Conservation (phyloP, 2,797 vertebrate species). For the Poecilia picta region DNA sequence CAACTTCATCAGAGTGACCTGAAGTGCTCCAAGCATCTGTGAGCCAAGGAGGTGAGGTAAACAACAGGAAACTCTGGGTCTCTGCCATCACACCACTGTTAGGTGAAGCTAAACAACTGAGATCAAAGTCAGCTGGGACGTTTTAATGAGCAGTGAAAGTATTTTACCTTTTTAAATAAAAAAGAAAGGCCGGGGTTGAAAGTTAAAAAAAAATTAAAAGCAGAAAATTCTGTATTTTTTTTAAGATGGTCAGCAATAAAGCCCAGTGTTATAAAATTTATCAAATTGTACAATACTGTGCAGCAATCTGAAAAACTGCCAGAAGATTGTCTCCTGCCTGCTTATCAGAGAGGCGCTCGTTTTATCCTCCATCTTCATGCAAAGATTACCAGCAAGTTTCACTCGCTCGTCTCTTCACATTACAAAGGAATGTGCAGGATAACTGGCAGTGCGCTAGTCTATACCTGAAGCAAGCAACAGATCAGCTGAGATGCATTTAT, state of each 20-base stretch:
- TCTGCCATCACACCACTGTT: constrained; percentile 28
- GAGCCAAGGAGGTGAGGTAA: constrained; percentile 57
- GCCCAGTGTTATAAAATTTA: constrained; percentile 3
- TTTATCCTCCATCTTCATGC: constrained; percentile 22
- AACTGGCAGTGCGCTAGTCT: neutral
- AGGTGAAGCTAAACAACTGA: constrained; percentile 25
- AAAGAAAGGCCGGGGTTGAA: neutral
- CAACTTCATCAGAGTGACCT: constrained; percentile 59
- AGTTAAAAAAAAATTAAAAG: neutral
- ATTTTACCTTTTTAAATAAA: neutral
- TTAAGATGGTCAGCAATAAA: neutral
- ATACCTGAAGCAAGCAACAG: constrained; percentile 16
- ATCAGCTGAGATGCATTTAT: neutral
- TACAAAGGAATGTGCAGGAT: constrained; percentile 21
- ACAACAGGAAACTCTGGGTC: constrained; percentile 55
- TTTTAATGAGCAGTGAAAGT: constrained; percentile 1
- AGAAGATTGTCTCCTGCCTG: constrained; percentile 15
- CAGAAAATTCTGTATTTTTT: neutral
- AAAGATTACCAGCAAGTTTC: constrained; percentile 16
- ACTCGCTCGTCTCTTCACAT: neutral
- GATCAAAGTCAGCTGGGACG: neutral
- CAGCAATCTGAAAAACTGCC: neutral
- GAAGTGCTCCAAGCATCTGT: constrained; percentile 53
- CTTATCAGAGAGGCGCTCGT: constrained; percentile 6
- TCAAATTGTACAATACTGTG: neutral